A percentile compares a stretch with the other conserved stretches of the same genome.
These are phyloP conservation scores for Brachystomella parvula DNA, from an alignment of 1,140 invertebrate species.

Conservation along the genomic window DNA sequence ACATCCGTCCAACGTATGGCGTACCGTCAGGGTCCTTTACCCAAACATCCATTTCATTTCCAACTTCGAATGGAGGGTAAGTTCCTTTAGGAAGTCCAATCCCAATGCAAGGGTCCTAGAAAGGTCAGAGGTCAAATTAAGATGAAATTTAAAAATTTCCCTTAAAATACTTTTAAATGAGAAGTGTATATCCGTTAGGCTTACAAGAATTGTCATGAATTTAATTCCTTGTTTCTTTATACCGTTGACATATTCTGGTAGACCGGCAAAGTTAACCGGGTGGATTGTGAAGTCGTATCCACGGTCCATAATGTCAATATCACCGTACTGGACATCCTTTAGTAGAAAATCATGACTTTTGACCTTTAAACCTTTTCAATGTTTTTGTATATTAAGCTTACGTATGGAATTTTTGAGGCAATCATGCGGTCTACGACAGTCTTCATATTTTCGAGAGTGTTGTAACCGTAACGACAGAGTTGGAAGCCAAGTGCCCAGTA, in stretches of 20 bases:
- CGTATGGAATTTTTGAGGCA: slow-evolving; percentile 43
- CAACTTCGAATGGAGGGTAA: slow-evolving; percentile 26
- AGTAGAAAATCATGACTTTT: neutral
- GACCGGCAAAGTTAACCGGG: slow-evolving; percentile 54
- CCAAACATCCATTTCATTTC: slow-evolving; percentile 41
- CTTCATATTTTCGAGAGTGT: slow-evolving; percentile 42
- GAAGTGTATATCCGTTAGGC: neutral
- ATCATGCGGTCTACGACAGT: slow-evolving; percentile 41
- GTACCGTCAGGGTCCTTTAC: slow-evolving; percentile 39
- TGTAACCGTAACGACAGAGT: slow-evolving; percentile 46
- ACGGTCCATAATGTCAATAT: slow-evolving; percentile 59
- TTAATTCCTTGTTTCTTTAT: slow-evolving; percentile 46
- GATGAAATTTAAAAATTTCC: neutral
- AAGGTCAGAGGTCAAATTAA: slow-evolving; percentile 42
- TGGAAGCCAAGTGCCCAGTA: slow-evolving; percentile 50
- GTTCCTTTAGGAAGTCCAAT: slow-evolving; percentile 23
- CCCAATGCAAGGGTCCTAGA: slow-evolving; percentile 25
- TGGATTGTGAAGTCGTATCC: slow-evolving; percentile 78
- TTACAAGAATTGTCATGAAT: slow-evolving; percentile 43
- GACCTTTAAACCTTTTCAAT: neutral
- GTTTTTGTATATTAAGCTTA: neutral
- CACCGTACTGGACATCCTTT: slow-evolving; percentile 47
- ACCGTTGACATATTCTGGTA: slow-evolving; percentile 63
- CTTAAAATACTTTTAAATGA: neutral
- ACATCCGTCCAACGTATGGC: slow-evolving; percentile 30